A percentile compares a stretch with the other conserved stretches of the same genome.
These are phyloP conservation scores for Anomalospiza imberbis DNA, from an alignment of 2,797 vertebrate species.

Conservation along the genomic window DNA sequence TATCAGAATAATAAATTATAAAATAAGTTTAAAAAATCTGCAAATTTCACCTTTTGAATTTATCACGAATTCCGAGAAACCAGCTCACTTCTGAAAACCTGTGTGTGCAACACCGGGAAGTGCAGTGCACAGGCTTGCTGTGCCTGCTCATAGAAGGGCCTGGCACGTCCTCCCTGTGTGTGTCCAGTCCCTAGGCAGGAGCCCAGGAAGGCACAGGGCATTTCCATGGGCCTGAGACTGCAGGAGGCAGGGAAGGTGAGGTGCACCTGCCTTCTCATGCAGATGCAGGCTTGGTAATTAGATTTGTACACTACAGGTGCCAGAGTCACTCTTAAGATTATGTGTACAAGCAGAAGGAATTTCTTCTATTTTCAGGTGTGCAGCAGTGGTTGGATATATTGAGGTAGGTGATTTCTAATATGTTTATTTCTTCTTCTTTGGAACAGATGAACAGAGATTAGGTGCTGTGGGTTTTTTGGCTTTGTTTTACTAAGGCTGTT, in stretches of 20 bases:
- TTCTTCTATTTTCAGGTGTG: background rate
- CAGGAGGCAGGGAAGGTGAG: background rate
- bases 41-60: background rate
- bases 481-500: background rate
- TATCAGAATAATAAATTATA: background rate
- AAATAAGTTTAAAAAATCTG: background rate
- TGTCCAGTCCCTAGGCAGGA: background rate
- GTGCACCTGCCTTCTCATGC: background rate
- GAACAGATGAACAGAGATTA: background rate
- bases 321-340: background rate
- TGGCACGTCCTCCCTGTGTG: fast-evolving
- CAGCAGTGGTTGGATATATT: background rate
- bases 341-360: background rate
- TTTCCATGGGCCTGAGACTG: background rate
- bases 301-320: background rate
- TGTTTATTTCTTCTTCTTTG: background rate
- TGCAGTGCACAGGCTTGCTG: background rate
- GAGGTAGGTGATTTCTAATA: background rate
- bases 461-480: background rate
- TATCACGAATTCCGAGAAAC: background rate
- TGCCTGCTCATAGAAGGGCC: fast-evolving
- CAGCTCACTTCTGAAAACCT: fast-evolving
- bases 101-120: background rate
- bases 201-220: background rate
- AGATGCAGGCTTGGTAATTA: background rate